phyloP scores from a whole-genome alignment of 2,797 vertebrate genomes.

The Melanotaenia nigrans region DNA sequence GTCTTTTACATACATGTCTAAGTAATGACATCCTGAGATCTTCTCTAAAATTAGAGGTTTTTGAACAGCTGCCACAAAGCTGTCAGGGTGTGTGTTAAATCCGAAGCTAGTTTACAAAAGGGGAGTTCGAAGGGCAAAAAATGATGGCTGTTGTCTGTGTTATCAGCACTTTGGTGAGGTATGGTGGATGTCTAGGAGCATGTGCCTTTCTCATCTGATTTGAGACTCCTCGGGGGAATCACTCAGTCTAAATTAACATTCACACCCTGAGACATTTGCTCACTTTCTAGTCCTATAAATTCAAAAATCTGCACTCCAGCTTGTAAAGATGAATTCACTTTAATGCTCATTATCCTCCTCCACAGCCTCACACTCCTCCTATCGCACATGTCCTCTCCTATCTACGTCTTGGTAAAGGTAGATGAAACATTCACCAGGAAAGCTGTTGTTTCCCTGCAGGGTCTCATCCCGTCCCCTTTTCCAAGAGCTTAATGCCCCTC shows the following conservation, averaged over 20 bases:
- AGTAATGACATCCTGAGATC: background rate
- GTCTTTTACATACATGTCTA: background rate
- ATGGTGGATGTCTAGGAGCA: background rate
- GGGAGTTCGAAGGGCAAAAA: background rate
- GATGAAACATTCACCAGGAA: conserved; percentile 74
- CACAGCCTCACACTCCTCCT: conserved; percentile 5
- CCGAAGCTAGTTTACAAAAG: conserved; percentile 7
- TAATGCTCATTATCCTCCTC: conserved; percentile 46
- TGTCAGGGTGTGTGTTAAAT: conserved; percentile 3
- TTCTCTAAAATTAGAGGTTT: background rate
- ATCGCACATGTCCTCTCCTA: conserved; percentile 16
- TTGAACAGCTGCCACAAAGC: background rate
- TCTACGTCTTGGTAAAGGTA: conserved; percentile 35
- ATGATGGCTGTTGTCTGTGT: conserved; percentile 8
- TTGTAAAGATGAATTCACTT: conserved; percentile 53
- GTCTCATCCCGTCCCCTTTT: conserved; percentile 16
- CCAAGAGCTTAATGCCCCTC: background rate
- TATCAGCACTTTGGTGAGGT: background rate
- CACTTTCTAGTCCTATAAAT: conserved; percentile 39
- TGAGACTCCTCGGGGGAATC: conserved; percentile 36
- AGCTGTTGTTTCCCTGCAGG: conserved; percentile 60
- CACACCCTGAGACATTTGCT: conserved; percentile 36
- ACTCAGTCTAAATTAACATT: conserved; percentile 45
- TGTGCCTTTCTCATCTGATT: conserved; percentile 27
- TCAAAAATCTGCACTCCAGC: conserved; percentile 29